Evolutionary conservation across 2,888 invertebrate genomes (phyloP), one percentile per base, ranked within the genome.

Genomic region (Eupithecia subfuscata): DNA sequence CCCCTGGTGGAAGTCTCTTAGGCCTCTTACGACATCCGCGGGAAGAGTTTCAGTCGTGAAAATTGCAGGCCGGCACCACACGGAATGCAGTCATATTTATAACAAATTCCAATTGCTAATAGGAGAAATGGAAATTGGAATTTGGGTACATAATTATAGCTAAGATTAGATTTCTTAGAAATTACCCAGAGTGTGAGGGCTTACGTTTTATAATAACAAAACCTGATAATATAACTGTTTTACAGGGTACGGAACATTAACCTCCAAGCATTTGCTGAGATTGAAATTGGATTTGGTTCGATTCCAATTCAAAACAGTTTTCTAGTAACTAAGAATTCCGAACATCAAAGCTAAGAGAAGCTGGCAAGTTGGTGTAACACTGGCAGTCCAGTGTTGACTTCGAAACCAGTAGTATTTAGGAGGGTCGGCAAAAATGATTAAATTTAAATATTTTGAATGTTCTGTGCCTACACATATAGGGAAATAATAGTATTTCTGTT

Each of bases 371-470:
- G 76, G 75, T 75, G 73, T 63, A 79, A 73, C 75, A 77, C 68
- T 71, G 76, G 75, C 68, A 71, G 75, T 69, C 76, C 78, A 71
- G 68, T 79, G 80, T 79, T 80, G 80, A 78, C 79, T 76, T 64
- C 70, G 75, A 22, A n/a, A 77, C 76, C 78, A 79, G 79, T 79
- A 71, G 70, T 45, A 75, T 69, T 73, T 64, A 75, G 60, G 78
- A 81, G 43, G 25, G 81, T 65, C 37, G 65, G 74, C 79, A 81
- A 65, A 64, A 69, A 11, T 70, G 70, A n/a, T 52, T 52, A 9
- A 52, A n/a, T n/a, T 52, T 45, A 43, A 48, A 48, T 0, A n/a
- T 48, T 48, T 1, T 48, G 18, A 48, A n/a, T 52, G 9, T 52
- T 1, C 7, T n/a, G 22, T 9, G 2, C 52, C 9, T 52, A n/a